phyloP scores from a whole-genome alignment of 2,888 invertebrate species.

The Coronaproctus castanopsis region DNA sequence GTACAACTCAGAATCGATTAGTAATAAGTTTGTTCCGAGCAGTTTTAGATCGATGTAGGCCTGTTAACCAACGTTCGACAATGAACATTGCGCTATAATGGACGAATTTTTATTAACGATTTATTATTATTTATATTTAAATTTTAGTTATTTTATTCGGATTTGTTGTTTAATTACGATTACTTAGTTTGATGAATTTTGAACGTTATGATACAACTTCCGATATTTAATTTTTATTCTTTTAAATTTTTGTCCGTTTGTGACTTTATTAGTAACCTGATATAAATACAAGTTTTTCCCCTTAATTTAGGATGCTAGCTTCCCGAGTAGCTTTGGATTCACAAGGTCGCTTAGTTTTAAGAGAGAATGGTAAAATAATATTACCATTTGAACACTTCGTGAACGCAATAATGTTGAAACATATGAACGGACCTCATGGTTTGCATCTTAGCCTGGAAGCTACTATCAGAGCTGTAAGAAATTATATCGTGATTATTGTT shows the following conservation, averaged over 20 bases:
- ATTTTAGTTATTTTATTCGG: neutral
- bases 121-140: neutral
- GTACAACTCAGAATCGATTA: too few relatives aligned
- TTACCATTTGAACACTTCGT: constrained; percentile 76
- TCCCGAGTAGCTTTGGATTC: constrained; percentile 63
- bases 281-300: neutral
- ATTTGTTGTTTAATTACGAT: constrained; percentile 1
- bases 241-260: neutral
- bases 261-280: neutral
- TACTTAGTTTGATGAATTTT: too few relatives aligned
- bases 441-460: constrained; percentile 64
- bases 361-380: constrained; percentile 75
- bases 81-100: too few relatives aligned
- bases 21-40: too few relatives aligned
- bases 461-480: constrained; percentile 55
- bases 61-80: too few relatives aligned
- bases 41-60: too few relatives aligned
- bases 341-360: constrained; percentile 57
- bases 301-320: constrained; percentile 64
- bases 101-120: too few relatives aligned
- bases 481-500: too few relatives aligned
- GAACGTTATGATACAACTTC: too few relatives aligned
- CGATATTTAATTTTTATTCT: neutral
- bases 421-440: constrained; percentile 74
- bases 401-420: constrained; percentile 74